Conservation (phyloP, 2,797 vertebrate genomes). For the Apogon talboti region DNA sequence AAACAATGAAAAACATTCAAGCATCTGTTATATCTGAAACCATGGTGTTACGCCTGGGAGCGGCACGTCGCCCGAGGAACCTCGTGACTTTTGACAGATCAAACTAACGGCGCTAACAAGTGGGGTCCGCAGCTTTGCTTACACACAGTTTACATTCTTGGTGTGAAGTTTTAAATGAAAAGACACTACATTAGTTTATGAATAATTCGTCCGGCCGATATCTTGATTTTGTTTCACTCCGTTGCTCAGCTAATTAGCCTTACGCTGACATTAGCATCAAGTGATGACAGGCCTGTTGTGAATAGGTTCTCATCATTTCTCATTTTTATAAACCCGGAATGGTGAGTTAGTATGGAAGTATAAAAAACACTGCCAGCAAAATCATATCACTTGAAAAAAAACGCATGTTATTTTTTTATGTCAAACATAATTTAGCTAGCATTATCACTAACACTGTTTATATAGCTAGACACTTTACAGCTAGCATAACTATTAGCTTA, state of each 20-base stretch:
- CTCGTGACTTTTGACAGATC: conserved; percentile 45
- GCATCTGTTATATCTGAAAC: not conserved
- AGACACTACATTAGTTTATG: too few species aligned
- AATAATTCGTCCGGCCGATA: not conserved
- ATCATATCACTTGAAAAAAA: not conserved
- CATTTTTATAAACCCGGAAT: not conserved
- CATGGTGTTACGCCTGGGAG: conserved; percentile 17
- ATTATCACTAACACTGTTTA: not conserved
- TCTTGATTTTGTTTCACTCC: not conserved
- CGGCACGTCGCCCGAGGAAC: conserved; percentile 20
- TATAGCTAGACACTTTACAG: not conserved
- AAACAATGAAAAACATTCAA: conserved; percentile 1
- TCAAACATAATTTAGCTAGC: conserved; percentile 11
- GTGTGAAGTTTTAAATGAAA: too few species aligned
- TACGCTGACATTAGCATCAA: not conserved
- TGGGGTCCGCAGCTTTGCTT: not conserved
- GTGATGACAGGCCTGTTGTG: conserved; percentile 1
- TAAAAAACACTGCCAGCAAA: not conserved
- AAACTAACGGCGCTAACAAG: not conserved
- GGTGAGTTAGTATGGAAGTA: not conserved
- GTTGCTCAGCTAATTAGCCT: not conserved
- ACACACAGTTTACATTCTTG: not conserved
- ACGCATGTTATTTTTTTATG: not conserved
- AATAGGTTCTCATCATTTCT: conserved; percentile 2
- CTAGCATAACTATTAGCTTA: not conserved